Percentiles rank a stretch among this genome's conserved stretches.
Conservation (phyloP, 1,140 invertebrate species). For the Amphibalanus amphitrite region DNA sequence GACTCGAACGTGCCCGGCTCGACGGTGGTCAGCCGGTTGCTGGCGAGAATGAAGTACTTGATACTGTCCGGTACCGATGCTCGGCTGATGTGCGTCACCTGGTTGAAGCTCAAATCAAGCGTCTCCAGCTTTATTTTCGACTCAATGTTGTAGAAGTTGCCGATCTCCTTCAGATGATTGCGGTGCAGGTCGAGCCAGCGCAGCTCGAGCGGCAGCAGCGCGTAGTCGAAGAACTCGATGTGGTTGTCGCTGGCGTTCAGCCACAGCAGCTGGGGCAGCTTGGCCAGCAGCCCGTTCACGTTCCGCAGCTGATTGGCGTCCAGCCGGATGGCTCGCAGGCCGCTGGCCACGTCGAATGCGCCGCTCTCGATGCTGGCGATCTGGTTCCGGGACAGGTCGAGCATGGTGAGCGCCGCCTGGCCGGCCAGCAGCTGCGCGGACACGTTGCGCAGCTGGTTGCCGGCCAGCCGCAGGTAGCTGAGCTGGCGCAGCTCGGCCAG, state of each 20-base stretch:
- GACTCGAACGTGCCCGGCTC: conserved; percentile 52
- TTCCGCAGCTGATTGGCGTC: conserved; percentile 69
- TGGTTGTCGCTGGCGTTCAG: conserved; percentile 81
- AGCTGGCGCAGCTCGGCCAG: conserved; percentile 40
- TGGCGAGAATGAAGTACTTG: conserved; percentile 58
- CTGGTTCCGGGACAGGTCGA: conserved; percentile 73
- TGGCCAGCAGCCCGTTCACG: conserved; percentile 64
- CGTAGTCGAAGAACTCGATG: conserved; percentile 76
- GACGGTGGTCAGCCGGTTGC: conserved; percentile 58
- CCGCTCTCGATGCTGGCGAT: conserved; percentile 46
- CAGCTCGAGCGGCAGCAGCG: conserved; percentile 55
- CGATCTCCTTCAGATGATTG: conserved; percentile 64
- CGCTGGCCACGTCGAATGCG: conserved; percentile 56
- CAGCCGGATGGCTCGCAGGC: conserved; percentile 64
- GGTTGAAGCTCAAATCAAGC: conserved; percentile 65
- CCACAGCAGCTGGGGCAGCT: conserved; percentile 64
- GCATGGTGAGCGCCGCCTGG: conserved; percentile 60
- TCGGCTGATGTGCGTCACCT: conserved; percentile 42
- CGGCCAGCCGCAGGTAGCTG: conserved; percentile 64
- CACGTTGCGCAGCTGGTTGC: conserved; percentile 72
- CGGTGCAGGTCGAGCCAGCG: conserved; percentile 80
- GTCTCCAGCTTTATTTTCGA: conserved; percentile 47
- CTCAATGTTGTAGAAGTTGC: conserved; percentile 60
- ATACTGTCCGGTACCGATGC: conserved; percentile 53
- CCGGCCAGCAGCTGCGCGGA: conserved; percentile 60